Evolutionary conservation across 2,888 invertebrate species (phyloP), one percentile per base, ranked within the genome.

Genomic region (Pardosa pseudoannulata): DNA sequence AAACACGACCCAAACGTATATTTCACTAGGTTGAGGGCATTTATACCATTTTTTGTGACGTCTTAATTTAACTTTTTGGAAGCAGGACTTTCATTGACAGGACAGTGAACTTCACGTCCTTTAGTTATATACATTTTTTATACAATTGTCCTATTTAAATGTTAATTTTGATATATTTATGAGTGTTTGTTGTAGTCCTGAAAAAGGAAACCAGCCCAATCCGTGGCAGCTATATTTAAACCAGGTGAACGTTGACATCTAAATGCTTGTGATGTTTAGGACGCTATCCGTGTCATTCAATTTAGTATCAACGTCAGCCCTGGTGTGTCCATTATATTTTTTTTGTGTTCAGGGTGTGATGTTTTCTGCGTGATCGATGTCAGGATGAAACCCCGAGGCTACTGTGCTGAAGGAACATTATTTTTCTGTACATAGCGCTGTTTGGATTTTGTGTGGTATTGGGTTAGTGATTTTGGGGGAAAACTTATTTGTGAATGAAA

Each of bases 161-260:
- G 41, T n/a, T 68, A 56, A 29, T 28, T 70, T 39, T 31, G 19
- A 31, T 68, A 56, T 74, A 56, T 81, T 41, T 70, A 56, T 36
- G 36, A 56, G 19, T 70, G 68, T 71, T 82, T 41, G 23, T 23
- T 29, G 50, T 80, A 50, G 70, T 65, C 41, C 29, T 39, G 1
- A 27, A 28, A 23, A 16, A 62, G 19, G 19, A 19, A 31, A 39
- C 11, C 78, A 85, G 83, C 83, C 83, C 78, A 13, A 56, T 56
- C 19, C 56, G 5, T 41, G 83, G 83, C 83, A 85, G 83, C 83
- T 85, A 85, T n/a, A n/a, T 72, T 74, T 31, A 50, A 78, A 29
- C 46, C 16, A 28, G 41, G n/a, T 23, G 11, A 71, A 41, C 23
- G 19, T 39, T 23, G 39, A 36, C 2, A 46, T 16, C 5, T 13